Conservation (phyloP, 64 coral and sea anemone species). For the Montipora foliosa region DNA sequence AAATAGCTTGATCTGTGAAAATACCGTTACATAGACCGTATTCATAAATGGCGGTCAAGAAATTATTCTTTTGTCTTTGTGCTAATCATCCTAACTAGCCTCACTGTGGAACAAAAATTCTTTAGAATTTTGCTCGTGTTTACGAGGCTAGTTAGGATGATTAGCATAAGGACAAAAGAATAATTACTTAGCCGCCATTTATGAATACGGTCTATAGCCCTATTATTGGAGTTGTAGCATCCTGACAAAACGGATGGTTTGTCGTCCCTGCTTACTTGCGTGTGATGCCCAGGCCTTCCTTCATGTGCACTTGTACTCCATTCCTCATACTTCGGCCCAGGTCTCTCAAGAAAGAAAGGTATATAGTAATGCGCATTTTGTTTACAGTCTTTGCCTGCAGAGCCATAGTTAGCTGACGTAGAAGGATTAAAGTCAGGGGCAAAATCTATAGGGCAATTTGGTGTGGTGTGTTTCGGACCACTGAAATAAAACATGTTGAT, state of each 20-base stretch:
- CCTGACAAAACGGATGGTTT: not conserved
- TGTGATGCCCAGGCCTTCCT: slow-evolving; percentile 80
- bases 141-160: too few relatives aligned
- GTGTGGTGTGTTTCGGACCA: slow-evolving; percentile 66
- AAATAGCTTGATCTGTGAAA: too few relatives aligned
- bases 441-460: slow-evolving; percentile 55
- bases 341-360: slow-evolving; percentile 77
- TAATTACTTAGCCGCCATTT: too few relatives aligned
- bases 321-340: slow-evolving; percentile 74
- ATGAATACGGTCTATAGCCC: too few relatives aligned
- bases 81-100: too few relatives aligned
- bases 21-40: too few relatives aligned
- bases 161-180: too few relatives aligned
- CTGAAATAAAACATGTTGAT: slow-evolving; percentile 60
- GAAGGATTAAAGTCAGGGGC: slow-evolving; percentile 65
- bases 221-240: too few relatives aligned
- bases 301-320: slow-evolving; percentile 71
- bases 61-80: too few relatives aligned
- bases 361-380: slow-evolving; percentile 17
- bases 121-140: too few relatives aligned
- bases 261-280: slow-evolving; percentile 30
- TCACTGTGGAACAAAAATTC: too few relatives aligned
- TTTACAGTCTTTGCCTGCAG: slow-evolving; percentile 22
- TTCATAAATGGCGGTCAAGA: too few relatives aligned
- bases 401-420: slow-evolving; percentile 27